phyloP scores from a whole-genome alignment of 1,140 invertebrate species.

The Trachymyrmex cornetzi region DNA sequence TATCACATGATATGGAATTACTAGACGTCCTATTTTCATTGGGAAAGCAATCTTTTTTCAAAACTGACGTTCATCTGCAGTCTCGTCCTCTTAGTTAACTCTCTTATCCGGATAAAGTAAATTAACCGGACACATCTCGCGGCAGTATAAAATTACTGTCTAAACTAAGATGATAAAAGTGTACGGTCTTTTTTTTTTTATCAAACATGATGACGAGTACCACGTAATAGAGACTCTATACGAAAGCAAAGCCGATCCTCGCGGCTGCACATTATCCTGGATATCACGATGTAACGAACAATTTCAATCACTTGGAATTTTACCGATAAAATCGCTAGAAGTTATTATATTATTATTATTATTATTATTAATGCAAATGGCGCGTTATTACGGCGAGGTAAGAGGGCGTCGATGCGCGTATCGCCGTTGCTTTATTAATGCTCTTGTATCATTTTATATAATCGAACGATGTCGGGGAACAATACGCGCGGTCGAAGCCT shows the following conservation, averaged over 20 bases:
- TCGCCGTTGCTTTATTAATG: slow-evolving; percentile 49
- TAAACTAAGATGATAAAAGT: background rate
- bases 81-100: background rate
- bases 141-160: background rate
- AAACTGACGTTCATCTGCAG: background rate
- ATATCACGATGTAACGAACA: background rate
- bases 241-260: background rate
- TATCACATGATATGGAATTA: slow-evolving; percentile 11
- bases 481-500: slow-evolving; percentile 21
- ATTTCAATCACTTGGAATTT: slow-evolving; percentile 28
- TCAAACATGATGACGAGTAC: background rate
- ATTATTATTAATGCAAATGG: slow-evolving; percentile 53
- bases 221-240: background rate
- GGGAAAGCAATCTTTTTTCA: background rate
- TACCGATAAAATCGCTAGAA: slow-evolving; percentile 49
- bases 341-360: slow-evolving; percentile 31
- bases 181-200: background rate
- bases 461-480: slow-evolving; percentile 35
- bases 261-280: slow-evolving; percentile 24
- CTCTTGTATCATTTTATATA: slow-evolving; percentile 58
- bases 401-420: slow-evolving; percentile 36
- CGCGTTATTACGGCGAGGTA: slow-evolving; percentile 25
- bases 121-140: background rate
- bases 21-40: background rate
- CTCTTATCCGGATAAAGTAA: background rate